Conservation (phyloP, 2,113 vertebrate genomes). For the Oreocharis arfaki region DNA sequence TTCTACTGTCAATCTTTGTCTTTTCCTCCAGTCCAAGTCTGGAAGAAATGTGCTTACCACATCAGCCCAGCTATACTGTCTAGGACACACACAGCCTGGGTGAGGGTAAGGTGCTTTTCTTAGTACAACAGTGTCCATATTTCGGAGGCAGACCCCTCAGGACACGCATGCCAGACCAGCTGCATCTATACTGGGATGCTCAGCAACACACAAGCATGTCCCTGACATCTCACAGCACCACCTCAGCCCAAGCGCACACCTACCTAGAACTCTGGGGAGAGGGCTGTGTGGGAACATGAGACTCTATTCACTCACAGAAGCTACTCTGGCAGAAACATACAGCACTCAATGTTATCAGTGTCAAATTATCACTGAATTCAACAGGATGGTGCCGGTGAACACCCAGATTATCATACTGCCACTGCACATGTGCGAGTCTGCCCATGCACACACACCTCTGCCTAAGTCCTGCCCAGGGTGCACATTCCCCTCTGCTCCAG, state of each 20-base stretch:
- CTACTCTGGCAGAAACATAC: neutral
- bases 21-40: neutral
- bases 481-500: neutral
- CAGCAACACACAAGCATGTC: neutral
- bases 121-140: neutral
- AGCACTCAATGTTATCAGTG: neutral
- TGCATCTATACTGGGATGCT: neutral
- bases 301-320: neutral
- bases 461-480: neutral
- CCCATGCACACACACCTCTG: neutral
- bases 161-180: neutral
- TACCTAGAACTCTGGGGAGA: neutral
- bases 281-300: neutral
- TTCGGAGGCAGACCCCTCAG: neutral
- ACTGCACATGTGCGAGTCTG: fast-evolving
- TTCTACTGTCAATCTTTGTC: neutral
- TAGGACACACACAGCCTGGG: neutral
- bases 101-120: neutral
- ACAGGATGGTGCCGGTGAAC: fast-evolving
- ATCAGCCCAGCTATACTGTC: neutral
- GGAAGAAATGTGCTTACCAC: neutral
- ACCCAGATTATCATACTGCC: neutral
- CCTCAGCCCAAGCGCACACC: neutral
- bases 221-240: neutral
- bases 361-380: neutral